A percentile compares a stretch with the other conserved stretches of the same genome.
Evolutionary conservation across 1,140 invertebrate species (phyloP).

Genomic region (Hylaeus anthracinus): DNA sequence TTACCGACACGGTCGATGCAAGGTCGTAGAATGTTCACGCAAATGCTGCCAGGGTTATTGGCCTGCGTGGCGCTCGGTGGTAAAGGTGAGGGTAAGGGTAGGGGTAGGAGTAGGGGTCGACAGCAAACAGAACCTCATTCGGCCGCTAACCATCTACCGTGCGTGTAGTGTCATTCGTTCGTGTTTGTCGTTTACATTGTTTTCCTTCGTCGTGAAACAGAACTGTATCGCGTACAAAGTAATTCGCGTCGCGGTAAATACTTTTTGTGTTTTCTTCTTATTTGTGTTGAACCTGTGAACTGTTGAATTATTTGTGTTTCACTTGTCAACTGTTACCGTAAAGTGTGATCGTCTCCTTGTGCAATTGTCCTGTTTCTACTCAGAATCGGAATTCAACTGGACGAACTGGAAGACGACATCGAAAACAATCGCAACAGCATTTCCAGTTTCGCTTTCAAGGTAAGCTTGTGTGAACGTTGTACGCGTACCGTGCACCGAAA

Average conservation of each 20-base stretch:
- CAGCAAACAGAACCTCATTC: slow-evolving; percentile 43
- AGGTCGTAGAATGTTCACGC: slow-evolving; percentile 15
- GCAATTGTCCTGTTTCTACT: slow-evolving; percentile 6
- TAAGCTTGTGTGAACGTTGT: neutral
- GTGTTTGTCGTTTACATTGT: slow-evolving; percentile 9
- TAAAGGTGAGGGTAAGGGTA: neutral
- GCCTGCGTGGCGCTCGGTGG: slow-evolving; percentile 18
- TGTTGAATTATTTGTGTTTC: slow-evolving; percentile 42
- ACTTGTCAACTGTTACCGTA: neutral
- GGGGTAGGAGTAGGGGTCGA: neutral
- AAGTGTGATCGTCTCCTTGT: slow-evolving; percentile 22
- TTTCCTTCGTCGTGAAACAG: neutral
- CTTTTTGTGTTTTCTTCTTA: neutral
- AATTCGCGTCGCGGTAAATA: neutral
- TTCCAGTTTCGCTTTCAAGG: slow-evolving; percentile 34
- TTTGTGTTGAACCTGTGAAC: slow-evolving; percentile 33
- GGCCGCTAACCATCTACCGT: slow-evolving; percentile 41
- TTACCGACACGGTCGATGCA: neutral
- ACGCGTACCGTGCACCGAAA: neutral
- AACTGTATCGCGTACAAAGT: slow-evolving; percentile 16
- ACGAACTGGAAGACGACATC: slow-evolving; percentile 20
- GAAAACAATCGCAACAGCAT: neutral
- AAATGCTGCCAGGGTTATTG: slow-evolving; percentile 23
- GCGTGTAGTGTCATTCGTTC: slow-evolving; percentile 24
- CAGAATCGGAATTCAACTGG: neutral